Evolutionary conservation across 2,888 invertebrate genomes (phyloP).

Genomic region (Chironomus riparius): DNA sequence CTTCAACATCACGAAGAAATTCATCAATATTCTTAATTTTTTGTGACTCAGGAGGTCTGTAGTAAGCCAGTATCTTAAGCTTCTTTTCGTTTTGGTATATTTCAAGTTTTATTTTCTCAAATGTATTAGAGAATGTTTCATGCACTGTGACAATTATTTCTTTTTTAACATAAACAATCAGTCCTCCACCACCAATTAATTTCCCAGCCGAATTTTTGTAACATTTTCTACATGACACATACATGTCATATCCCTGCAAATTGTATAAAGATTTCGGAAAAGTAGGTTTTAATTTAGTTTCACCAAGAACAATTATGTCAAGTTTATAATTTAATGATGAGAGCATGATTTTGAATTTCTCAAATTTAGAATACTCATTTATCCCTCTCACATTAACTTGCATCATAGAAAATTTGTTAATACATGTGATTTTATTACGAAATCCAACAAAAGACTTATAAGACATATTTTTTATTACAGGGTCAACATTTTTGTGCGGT

Average conservation of each 20-base stretch:
- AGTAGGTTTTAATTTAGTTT: background rate
- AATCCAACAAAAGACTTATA: background rate
- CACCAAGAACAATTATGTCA: background rate
- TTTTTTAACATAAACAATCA: background rate
- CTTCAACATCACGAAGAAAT: background rate
- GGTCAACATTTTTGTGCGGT: background rate
- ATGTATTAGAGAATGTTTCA: background rate
- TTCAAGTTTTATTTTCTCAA: background rate
- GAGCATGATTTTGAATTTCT: background rate
- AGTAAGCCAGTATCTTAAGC: background rate
- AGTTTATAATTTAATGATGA: background rate
- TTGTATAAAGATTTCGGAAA: background rate
- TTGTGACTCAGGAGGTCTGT: background rate
- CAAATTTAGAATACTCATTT: background rate
- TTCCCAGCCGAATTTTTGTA: background rate
- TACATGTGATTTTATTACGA: background rate
- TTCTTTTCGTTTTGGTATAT: background rate
- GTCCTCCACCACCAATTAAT: background rate
- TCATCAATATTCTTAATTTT: background rate
- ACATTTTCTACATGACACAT: background rate
- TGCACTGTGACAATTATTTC: background rate
- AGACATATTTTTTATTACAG: background rate
- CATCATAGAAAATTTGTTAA: background rate
- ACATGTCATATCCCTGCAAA: background rate
- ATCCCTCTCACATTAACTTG: background rate